Conservation (phyloP, 2,113 vertebrate genomes). For the Guaruba guarouba region DNA sequence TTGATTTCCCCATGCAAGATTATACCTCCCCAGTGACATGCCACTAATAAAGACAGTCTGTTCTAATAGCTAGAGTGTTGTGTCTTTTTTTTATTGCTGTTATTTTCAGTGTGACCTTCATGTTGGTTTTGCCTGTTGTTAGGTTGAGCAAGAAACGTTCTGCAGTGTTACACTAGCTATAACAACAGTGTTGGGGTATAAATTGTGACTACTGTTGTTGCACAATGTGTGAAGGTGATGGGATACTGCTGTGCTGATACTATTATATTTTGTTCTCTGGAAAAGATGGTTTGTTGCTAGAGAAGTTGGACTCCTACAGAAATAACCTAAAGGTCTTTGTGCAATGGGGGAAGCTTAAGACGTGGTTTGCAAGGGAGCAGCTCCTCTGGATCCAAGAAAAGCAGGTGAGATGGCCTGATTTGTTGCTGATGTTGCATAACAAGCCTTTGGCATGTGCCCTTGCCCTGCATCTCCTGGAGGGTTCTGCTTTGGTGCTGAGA, state of each 20-base stretch:
- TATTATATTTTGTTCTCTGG: neutral
- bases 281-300: neutral
- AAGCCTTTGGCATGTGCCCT: neutral
- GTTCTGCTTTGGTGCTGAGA: neutral
- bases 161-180: neutral
- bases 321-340: neutral
- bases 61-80: neutral
- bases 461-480: neutral
- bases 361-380: neutral
- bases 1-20: neutral
- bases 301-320: neutral
- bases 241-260: neutral
- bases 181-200: neutral
- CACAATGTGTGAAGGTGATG: rapidly evolving
- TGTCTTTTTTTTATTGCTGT: neutral
- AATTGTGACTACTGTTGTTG: neutral
- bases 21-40: neutral
- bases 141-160: neutral
- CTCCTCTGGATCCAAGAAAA: neutral
- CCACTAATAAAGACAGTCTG: neutral
- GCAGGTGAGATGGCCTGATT: neutral
- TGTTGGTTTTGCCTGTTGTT: neutral
- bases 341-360: neutral
- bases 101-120: neutral
- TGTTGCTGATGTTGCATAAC: neutral